Evolutionary conservation across 2,797 vertebrate genomes (phyloP).

Genomic region (Nyctibius grandis): DNA sequence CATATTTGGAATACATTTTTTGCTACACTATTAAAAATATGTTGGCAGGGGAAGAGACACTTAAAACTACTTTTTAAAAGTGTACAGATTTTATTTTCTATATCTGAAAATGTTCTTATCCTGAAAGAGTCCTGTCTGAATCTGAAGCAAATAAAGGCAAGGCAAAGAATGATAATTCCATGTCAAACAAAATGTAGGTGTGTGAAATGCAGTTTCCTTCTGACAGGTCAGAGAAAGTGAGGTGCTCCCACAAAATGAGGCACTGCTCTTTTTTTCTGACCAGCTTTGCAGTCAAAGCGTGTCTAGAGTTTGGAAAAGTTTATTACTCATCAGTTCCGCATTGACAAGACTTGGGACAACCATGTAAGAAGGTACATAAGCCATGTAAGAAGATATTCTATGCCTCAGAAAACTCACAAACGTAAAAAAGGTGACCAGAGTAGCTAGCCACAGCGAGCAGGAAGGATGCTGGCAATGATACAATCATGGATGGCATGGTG

Average conservation of each 20-base stretch:
- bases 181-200: background rate
- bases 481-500: background rate
- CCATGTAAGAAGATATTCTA: background rate
- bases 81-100: conserved; percentile 4
- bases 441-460: background rate
- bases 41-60: background rate
- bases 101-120: background rate
- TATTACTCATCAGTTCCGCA: background rate
- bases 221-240: background rate
- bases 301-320: background rate
- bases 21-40: conserved; percentile 12
- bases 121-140: background rate
- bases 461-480: background rate
- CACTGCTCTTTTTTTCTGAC: background rate
- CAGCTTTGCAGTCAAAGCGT: background rate
- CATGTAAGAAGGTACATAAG: background rate
- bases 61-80: background rate
- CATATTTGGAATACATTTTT: conserved; percentile 20
- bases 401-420: background rate
- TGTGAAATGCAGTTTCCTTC: background rate
- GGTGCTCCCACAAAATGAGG: background rate
- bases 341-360: background rate
- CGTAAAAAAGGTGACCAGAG: accelerated
- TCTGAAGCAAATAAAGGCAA: background rate
- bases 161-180: background rate